Evolutionary conservation across 2,797 vertebrate species (phyloP), one percentile per base, ranked within the genome.

Genomic region (Telmatherina bonti): DNA sequence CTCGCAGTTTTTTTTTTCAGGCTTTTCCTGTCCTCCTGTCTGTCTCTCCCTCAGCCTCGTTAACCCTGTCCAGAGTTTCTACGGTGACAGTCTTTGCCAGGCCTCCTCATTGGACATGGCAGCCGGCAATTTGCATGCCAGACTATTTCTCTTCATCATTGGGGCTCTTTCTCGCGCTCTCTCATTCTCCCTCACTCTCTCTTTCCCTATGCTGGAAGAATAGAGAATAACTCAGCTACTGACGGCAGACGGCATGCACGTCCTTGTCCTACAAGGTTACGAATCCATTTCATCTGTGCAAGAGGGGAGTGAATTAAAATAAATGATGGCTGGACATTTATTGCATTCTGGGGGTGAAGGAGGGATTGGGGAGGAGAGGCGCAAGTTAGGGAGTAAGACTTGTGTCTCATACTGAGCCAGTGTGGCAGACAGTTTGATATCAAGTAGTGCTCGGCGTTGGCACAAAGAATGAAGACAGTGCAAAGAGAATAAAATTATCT

Each of bases 211-310:
- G 91, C 90, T 84, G 85, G 88, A 94, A 89, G 93, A 93, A 93
- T 92, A 91, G 93, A 94, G 89, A 94, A 90, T 94, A 95, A 94
- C 94, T 93, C 93, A 90, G 85, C 90, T 87, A 68, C 24, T 90
- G 92, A 92, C 85, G 93, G 93, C 91, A 94, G 92, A 93, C 91
- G 93, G 91, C 89, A 91, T 88, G 88, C 0, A 88, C 90, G 94
- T 95, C 95, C 95, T 95, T 95, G 93, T 94, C 94, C 92, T 88
- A 90, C 95, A 96, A 96, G 95, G 95, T 96, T 95, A 95, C 76
- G 85, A 92, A 94, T 93, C 93, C 93, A 95, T 95, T 96, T 94
- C 94, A 95, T 93, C 94, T 93, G 89, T 89, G 89, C 91, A 79
- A 88, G 90, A 91, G 90, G 89, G 89, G 89, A 93, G 91, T 92